These are phyloP conservation scores for Agriotes lineatus DNA, from an alignment of 2,888 invertebrate genomes.

Conservation along the genomic window DNA sequence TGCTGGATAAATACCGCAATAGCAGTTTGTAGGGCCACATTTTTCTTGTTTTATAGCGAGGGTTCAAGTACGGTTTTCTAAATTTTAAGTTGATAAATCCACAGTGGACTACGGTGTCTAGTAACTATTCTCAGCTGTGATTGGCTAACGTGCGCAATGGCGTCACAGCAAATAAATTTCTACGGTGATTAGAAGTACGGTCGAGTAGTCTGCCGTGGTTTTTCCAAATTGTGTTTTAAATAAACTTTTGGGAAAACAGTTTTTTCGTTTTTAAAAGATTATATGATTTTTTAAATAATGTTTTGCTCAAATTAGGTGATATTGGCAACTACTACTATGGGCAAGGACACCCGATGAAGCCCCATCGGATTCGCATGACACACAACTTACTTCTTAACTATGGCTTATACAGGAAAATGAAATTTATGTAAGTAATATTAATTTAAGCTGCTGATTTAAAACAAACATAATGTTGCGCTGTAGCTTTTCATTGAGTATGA, in stretches of 20 bases:
- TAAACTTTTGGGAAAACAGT: too few relatives aligned
- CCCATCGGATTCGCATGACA: constrained; percentile 99
- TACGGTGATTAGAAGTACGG: neutral
- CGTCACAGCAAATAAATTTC: neutral
- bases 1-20: too few relatives aligned
- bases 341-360: constrained; percentile 99
- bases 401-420: constrained; percentile 99
- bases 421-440: constrained; percentile 87
- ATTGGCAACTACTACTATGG: constrained; percentile 99
- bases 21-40: too few relatives aligned
- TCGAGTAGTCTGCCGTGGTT: too few relatives aligned
- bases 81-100: too few relatives aligned
- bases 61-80: too few relatives aligned
- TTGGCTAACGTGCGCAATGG: neutral
- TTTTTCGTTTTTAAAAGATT: neutral
- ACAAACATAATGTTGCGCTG: too few relatives aligned
- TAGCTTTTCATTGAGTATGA: too few relatives aligned
- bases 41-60: too few relatives aligned
- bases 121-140: neutral
- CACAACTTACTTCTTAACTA: constrained; percentile 98
- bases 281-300: neutral
- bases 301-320: constrained; percentile 77
- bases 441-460: too few relatives aligned
- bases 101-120: too few relatives aligned
- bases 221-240: too few relatives aligned